A percentile compares a stretch with the other conserved stretches of the same genome.
Conservation (phyloP, 1,140 invertebrate genomes). For the Heliconius nattereri region DNA sequence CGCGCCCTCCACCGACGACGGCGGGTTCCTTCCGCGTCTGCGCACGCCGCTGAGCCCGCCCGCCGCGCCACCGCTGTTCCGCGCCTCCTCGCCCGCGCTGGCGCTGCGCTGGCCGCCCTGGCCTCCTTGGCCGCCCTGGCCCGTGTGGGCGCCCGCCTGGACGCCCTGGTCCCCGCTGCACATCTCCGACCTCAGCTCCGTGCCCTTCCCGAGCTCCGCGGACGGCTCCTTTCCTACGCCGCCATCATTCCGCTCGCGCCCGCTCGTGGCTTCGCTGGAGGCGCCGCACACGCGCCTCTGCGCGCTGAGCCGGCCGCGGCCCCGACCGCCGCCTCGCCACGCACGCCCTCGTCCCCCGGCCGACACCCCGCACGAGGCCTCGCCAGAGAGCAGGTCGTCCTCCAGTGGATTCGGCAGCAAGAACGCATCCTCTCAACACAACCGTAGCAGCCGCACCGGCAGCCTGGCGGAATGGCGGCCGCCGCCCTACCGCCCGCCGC, state of each 20-base stretch:
- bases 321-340: slow-evolving; percentile 79
- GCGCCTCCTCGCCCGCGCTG: slow-evolving; percentile 69
- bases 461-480: slow-evolving; percentile 89
- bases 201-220: slow-evolving; percentile 89
- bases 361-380: slow-evolving; percentile 87
- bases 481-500: slow-evolving; percentile 87
- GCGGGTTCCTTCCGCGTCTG: slow-evolving; percentile 87
- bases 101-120: slow-evolving; percentile 81
- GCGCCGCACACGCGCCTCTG: slow-evolving; percentile 84
- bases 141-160: slow-evolving; percentile 82
- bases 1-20: slow-evolving; percentile 87
- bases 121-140: slow-evolving; percentile 86
- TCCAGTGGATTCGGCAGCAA: slow-evolving; percentile 95
- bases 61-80: slow-evolving; percentile 85
- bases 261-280: slow-evolving; percentile 86
- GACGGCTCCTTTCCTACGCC: slow-evolving; percentile 90
- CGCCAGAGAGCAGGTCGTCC: slow-evolving; percentile 92
- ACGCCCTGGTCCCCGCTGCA: slow-evolving; percentile 85
- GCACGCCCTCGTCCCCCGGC: slow-evolving; percentile 47
- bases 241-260: slow-evolving; percentile 83
- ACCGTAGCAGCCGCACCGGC: slow-evolving; percentile 86
- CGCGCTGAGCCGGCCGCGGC: slow-evolving; percentile 79
- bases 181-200: slow-evolving; percentile 92
- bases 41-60: slow-evolving; percentile 85
- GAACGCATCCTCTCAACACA: slow-evolving; percentile 91